Evolutionary conservation across 2,888 invertebrate species (phyloP), one percentile per base, ranked within the genome.

Genomic region (Trichopoda pennipes): DNA sequence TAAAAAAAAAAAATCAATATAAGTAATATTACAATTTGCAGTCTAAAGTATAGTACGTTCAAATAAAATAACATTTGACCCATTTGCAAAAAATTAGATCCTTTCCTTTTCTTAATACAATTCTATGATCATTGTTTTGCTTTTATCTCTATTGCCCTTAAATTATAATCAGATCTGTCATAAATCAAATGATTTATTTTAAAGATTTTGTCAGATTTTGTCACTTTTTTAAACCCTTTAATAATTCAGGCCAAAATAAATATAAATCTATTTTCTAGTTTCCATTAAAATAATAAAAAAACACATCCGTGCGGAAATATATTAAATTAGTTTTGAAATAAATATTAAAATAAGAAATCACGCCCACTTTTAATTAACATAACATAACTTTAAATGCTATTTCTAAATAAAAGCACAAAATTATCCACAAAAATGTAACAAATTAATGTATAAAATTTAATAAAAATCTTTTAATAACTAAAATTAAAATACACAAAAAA

Each of bases 281-380:
- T 38, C 12, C 38, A 38, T 38, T 17, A 4, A 17, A 17, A 49
- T 38, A 38, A 1, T 38, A 2, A 12, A 38, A 1, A 38, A 1
- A 38, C 10, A 28, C 6, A 28, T 28, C 8, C 28, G 28, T 28
- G 28, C 28, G 12, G 12, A 49, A 63, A 56, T 47, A 14, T n/a
- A 38, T 3, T 56, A 49, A 51, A 75, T 64, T 38, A n/a, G 3
- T 23, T 21, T 7, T 32, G 63, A 73, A 16, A 56, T 1, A 12
- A 19, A 49, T 9, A 17, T 9, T 53, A 32, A 19, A 61, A 7
- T 28, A 4, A 8, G 6, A 28, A 21, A 63, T 49, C 70, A 63
- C 77, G 32, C 63, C 77, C 70, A 77, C 69, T 63, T 69, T 56
- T 63, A 10, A n/a, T 35, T 51, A 51, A 60, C 53, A 68, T 32